Evolutionary conservation across 2,888 invertebrate genomes (phyloP), one percentile per base, ranked within the genome.

Genomic region (Oscheius sp.): DNA sequence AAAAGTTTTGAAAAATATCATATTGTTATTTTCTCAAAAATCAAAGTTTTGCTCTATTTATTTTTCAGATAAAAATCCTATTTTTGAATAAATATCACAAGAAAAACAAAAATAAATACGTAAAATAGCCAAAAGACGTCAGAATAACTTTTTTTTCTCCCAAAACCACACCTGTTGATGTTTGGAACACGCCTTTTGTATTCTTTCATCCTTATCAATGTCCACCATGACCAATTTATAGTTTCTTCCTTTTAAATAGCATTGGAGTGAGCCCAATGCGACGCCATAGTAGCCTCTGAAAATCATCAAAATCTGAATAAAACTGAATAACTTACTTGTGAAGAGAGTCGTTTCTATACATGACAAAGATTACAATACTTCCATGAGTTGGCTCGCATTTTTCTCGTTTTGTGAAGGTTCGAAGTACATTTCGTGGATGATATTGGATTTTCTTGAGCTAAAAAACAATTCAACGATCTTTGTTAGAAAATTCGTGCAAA

Each of bases 141-240:
- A 36, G 9, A 14, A 14, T 9, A 36, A 12, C 9, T 9, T 12
- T 9, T 36, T 36, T 36, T 36, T 36, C 38, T 12, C 9, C n/a
- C n/a, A 36, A 8, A 36, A 36, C 41, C 47, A 12, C 28, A 81
- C 79, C 73, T 77, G 75, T 47, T 77, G 72, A 63, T 83, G 78
- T 36, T 73, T 71, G 33, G 74, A 73, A 62, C 80, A 80, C 17
- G 74, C 67, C 28, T 72, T 67, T 33, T 76, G 73, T 2, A 81
- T 79, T 14, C 75, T 56, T 28, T 69, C 67, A 38, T 83, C 83
- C 32, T 72, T 80, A 65, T 81, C 77, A 38, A 83, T 68, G 70
- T 84, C 81, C 17, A 83, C 75, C 68, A 80, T 73, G 12, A 62
- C 67, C n/a, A 83, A 75, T 8, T 73, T 71, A 64, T 85, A 85